A percentile compares a stretch with the other conserved stretches of the same genome.
Conservation (phyloP, 2,113 vertebrate species). For the Neoarius graeffei region DNA sequence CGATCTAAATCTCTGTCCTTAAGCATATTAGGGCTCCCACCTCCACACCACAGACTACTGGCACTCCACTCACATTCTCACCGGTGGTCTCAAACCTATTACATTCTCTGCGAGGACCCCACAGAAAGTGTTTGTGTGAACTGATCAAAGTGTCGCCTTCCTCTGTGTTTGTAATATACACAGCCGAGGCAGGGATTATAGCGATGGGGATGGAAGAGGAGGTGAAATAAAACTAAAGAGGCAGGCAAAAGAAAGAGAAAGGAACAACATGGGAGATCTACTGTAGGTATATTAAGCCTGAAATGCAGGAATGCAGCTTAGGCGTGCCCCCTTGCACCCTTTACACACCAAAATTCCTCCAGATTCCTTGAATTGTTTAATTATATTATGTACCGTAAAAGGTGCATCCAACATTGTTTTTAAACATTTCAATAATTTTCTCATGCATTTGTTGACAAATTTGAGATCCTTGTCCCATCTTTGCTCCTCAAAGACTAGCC, state of each 20-base stretch:
- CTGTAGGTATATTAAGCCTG: background rate
- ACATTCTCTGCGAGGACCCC: constrained; percentile 13
- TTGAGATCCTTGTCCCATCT: too few species aligned
- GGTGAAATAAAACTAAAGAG: constrained; percentile 1
- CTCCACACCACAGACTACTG: constrained; percentile 12
- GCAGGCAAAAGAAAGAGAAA: background rate
- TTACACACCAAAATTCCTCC: too few species aligned
- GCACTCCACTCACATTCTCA: constrained; percentile 2
- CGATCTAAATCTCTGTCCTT: background rate
- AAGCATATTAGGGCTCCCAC: background rate
- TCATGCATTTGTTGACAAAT: too few species aligned
- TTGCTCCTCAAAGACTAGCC: too few species aligned
- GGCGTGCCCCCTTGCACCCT: too few species aligned
- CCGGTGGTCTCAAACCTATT: background rate
- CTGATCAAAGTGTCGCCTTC: constrained; percentile 18
- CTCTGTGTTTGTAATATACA: constrained; percentile 12
- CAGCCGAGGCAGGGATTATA: constrained; percentile 15
- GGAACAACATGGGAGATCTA: background rate
- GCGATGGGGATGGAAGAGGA: background rate
- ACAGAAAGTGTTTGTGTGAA: constrained; percentile 29
- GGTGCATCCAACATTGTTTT: too few species aligned
- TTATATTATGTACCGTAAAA: too few species aligned
- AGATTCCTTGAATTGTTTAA: too few species aligned
- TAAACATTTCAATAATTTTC: too few species aligned
- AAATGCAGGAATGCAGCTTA: too few species aligned